Conservation (phyloP, 2,888 invertebrate species). For the Drosophila nigricruria region DNA sequence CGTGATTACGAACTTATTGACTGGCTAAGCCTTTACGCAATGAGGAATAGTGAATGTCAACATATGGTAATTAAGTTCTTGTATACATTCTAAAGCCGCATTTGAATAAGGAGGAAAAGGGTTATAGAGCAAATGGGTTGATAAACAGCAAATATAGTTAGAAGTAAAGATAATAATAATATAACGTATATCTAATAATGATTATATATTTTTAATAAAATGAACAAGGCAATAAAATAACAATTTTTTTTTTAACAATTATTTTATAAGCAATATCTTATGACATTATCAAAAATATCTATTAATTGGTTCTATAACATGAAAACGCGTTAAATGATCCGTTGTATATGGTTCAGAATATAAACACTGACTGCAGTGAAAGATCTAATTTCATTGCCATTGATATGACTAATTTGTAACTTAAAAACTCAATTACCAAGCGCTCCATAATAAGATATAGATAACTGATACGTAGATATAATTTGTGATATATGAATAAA, state of each 20-base stretch:
- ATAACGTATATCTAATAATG: neutral
- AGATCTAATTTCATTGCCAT: neutral
- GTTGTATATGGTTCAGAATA: neutral
- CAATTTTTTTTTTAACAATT: no score
- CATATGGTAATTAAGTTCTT: slow-evolving; percentile 16
- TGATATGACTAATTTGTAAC: neutral
- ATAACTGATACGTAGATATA: no score
- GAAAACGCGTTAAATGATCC: neutral
- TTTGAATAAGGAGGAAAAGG: neutral
- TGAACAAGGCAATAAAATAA: neutral
- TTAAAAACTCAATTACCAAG: no score
- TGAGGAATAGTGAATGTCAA: slow-evolving; percentile 14
- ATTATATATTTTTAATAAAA: neutral
- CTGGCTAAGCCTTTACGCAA: slow-evolving; percentile 46
- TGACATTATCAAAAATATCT: neutral
- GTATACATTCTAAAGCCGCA: slow-evolving; percentile 1
- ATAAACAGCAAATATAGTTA: neutral
- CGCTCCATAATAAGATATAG: no score
- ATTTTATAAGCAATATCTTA: neutral
- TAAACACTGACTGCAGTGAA: neutral
- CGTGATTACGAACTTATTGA: slow-evolving; percentile 61
- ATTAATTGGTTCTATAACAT: neutral
- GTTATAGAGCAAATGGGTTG: neutral
- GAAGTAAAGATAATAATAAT: neutral
- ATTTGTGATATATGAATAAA: neutral